phyloP scores from a whole-genome alignment of 2,888 invertebrate genomes.

The Carterocephalus palaemon region DNA sequence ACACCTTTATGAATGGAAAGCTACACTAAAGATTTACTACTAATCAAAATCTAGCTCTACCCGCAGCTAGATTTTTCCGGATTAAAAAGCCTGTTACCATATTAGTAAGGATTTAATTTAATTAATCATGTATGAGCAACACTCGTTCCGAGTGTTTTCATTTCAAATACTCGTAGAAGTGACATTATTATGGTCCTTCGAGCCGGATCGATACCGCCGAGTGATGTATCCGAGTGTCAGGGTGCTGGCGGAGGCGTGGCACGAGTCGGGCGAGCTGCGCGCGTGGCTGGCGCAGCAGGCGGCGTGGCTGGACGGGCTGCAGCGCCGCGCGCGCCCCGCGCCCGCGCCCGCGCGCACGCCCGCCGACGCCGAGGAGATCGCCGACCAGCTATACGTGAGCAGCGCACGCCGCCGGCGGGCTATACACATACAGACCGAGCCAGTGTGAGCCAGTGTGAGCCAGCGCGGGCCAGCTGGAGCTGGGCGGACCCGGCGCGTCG shows the following conservation, averaged over 20 bases:
- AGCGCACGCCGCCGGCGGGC: background rate
- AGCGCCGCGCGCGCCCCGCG: conserved; percentile 85
- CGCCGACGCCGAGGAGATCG: conserved; percentile 95
- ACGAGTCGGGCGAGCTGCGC: conserved; percentile 87
- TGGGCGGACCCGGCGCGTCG: no score
- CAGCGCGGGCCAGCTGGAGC: no score
- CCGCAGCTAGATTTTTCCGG: no score
- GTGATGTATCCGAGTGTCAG: conserved; percentile 39
- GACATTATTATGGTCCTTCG: no score
- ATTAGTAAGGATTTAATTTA: no score
- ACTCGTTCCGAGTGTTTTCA: background rate
- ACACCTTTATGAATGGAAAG: no score
- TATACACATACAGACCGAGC: no score
- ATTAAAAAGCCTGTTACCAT: background rate
- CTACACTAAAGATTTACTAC: background rate
- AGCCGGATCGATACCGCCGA: no score
- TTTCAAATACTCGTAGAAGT: no score
- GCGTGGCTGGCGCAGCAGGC: conserved; percentile 86
- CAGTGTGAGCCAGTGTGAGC: no score
- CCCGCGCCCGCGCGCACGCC: conserved; percentile 82
- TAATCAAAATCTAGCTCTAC: no score
- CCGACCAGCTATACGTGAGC: conserved; percentile 87
- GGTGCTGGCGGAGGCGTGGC: conserved; percentile 85
- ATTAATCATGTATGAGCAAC: background rate
- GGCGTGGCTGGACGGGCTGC: conserved; percentile 89